Conservation (phyloP, 2,113 vertebrate species). For the Charadrius vociferus region DNA sequence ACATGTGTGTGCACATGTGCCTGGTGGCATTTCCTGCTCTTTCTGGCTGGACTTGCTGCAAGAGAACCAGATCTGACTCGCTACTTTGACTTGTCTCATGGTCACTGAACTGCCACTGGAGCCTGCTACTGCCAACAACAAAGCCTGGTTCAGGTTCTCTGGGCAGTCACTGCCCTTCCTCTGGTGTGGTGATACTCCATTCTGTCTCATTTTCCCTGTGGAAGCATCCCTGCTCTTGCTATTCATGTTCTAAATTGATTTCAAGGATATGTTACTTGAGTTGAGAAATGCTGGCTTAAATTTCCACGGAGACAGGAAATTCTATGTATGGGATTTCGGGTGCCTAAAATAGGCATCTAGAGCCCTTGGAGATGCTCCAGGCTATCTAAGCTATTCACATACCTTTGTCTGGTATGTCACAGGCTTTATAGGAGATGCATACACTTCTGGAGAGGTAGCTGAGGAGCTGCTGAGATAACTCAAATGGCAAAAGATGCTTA, state of each 20-base stretch:
- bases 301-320: neutral
- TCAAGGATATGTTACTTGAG: neutral
- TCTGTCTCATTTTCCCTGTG: neutral
- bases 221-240: neutral
- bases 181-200: neutral
- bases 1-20: no score
- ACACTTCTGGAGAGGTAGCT: neutral
- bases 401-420: neutral
- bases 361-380: neutral
- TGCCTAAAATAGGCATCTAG: neutral
- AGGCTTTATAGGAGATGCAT: neutral
- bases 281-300: neutral
- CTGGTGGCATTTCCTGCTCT: neutral
- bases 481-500: neutral
- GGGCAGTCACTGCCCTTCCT: neutral
- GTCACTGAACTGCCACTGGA: neutral
- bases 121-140: neutral
- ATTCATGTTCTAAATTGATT: neutral
- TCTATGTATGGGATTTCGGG: neutral
- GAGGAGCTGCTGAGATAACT: neutral
- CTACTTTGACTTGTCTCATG: neutral
- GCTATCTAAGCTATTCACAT: neutral
- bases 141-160: neutral
- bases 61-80: neutral
- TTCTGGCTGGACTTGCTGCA: neutral